A percentile compares a stretch with the other conserved stretches of the same genome.
Evolutionary conservation across 2,888 invertebrate species (phyloP).

Genomic region (Ormyrus thymus): DNA sequence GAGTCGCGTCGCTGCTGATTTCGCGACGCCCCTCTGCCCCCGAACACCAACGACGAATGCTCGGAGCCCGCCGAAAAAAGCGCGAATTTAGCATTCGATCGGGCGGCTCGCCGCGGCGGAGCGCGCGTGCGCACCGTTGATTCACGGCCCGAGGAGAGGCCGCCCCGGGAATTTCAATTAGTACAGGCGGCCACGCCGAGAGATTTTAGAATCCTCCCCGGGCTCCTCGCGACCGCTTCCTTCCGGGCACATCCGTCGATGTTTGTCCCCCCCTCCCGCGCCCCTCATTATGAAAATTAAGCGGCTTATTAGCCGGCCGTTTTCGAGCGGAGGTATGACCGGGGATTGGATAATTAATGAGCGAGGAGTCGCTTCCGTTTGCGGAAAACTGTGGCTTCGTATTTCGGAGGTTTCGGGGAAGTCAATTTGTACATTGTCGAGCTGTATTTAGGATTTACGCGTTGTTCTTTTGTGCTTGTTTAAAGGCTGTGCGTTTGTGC

Average conservation of each 20-base stretch:
- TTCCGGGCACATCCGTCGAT: slow-evolving; percentile 10
- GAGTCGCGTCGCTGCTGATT: slow-evolving; percentile 10
- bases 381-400: too few species aligned
- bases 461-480: too few species aligned
- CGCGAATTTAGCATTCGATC: slow-evolving; percentile 58
- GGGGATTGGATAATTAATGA: too few species aligned
- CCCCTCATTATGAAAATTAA: slow-evolving; percentile 33
- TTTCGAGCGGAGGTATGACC: too few species aligned
- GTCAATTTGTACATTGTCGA: too few species aligned
- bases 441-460: too few species aligned
- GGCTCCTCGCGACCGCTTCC: slow-evolving; percentile 29
- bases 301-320: not conserved
- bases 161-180: slow-evolving; percentile 59
- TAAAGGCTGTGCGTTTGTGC: too few species aligned
- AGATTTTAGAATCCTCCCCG: slow-evolving; percentile 56
- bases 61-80: not conserved
- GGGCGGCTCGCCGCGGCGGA: slow-evolving; percentile 46
- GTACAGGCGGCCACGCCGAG: slow-evolving; percentile 32
- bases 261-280: not conserved
- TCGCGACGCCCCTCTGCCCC: not conserved
- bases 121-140: slow-evolving; percentile 58
- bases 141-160: slow-evolving; percentile 60
- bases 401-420: too few species aligned
- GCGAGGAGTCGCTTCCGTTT: too few species aligned
- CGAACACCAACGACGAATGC: not conserved